These are phyloP conservation scores for Gorilla gorilla DNA, from an alignment of 2,113 vertebrate species.

Conservation along the genomic window DNA sequence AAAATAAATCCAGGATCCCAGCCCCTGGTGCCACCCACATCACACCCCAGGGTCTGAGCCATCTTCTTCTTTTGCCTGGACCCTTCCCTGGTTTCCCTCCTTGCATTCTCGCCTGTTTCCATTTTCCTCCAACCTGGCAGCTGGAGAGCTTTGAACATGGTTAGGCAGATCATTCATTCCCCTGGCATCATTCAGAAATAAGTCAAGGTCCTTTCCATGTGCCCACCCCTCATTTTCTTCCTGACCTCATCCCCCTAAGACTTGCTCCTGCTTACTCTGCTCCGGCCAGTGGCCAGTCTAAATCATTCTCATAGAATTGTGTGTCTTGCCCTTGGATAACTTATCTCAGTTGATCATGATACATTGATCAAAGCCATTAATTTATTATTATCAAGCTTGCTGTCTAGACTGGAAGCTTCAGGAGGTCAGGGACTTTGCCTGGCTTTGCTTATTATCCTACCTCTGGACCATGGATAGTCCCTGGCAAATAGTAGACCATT, in stretches of 20 bases:
- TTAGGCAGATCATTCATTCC: neutral
- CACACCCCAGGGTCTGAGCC: accelerated
- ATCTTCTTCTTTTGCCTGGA: too few species aligned
- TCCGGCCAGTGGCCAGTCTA: accelerated
- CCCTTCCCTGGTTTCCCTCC: too few species aligned
- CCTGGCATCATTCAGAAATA: neutral
- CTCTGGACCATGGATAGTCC: neutral
- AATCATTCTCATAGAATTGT: neutral
- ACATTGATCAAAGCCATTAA: neutral
- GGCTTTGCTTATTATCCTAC: neutral
- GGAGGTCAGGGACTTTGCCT: neutral
- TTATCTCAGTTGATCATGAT: neutral
- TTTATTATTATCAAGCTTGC: neutral
- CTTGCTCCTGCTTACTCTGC: neutral
- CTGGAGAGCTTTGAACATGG: neutral
- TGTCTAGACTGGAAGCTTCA: neutral
- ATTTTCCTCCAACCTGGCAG: neutral
- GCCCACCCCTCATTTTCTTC: neutral
- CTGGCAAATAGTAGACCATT: neutral
- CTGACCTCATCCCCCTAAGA: neutral
- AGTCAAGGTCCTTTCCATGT: neutral
- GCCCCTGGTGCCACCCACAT: accelerated
- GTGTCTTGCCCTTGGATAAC: neutral
- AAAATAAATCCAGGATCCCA: neutral
- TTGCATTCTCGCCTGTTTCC: neutral